phyloP scores from a whole-genome alignment of 2,113 vertebrate genomes.

The Paralichthys olivaceus region DNA sequence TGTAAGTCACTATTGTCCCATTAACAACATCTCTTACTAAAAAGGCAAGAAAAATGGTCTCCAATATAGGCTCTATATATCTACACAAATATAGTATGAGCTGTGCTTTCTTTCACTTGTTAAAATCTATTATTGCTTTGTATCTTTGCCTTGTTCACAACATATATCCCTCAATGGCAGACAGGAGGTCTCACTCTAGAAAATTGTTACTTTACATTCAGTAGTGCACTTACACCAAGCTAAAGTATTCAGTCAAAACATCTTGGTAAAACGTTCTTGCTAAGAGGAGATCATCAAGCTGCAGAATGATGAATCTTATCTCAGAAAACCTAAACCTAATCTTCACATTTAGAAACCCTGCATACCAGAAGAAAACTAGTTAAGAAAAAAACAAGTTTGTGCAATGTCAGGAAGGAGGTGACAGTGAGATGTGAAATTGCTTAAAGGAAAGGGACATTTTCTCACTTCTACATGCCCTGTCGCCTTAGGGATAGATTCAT shows the following conservation, averaged over 20 bases:
- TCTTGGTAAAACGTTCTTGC: not conserved
- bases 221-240: constrained; percentile 35
- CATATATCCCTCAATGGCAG: not conserved
- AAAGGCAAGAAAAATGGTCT: constrained; percentile 28
- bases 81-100: constrained; percentile 51
- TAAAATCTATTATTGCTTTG: constrained; percentile 71
- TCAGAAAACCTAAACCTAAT: constrained; percentile 1
- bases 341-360: constrained; percentile 20
- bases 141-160: not conserved
- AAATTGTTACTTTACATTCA: constrained; percentile 55
- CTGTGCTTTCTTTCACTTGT: constrained; percentile 62
- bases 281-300: constrained; percentile 8
- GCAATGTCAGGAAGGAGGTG: not conserved
- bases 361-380: not conserved
- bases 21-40: constrained; percentile 22
- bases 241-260: constrained; percentile 16
- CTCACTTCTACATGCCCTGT: not conserved
- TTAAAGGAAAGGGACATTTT: not conserved
- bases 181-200: constrained; percentile 10
- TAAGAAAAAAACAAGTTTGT: not conserved
- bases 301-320: not conserved
- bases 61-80: constrained; percentile 23
- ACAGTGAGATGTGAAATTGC: not conserved
- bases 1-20: not conserved
- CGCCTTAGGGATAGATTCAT: not conserved